Evolutionary conservation across 2,797 vertebrate species (phyloP).

Genomic region (Heteromormyrus szaboi): DNA sequence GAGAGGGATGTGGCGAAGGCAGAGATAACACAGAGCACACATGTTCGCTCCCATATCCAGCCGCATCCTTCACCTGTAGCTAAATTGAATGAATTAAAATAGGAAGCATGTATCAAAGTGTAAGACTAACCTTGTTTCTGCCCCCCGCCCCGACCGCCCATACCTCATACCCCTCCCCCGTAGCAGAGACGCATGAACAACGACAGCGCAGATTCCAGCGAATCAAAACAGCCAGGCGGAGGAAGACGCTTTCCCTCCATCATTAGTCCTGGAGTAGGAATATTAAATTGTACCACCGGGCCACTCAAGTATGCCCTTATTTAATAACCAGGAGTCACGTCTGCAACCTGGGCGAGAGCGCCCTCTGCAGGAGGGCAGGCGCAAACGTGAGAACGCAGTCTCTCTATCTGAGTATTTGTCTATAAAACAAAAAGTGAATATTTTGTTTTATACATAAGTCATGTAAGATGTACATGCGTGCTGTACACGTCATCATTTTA

Average conservation of each 20-base stretch:
- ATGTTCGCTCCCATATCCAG: conserved; percentile 35
- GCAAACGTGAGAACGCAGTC: neutral
- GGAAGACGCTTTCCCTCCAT: neutral
- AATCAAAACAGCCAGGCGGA: neutral
- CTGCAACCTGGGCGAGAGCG: neutral
- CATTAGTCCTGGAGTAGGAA: conserved; percentile 22
- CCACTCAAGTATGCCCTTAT: conserved; percentile 17
- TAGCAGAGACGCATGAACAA: conserved; percentile 10
- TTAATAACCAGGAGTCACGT: conserved; percentile 12
- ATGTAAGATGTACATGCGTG: neutral
- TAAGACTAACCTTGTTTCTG: conserved; percentile 40
- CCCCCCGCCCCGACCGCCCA: neutral
- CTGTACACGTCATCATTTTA: neutral
- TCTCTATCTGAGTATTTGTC: neutral
- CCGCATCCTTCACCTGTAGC: conserved; percentile 39
- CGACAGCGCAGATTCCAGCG: conserved; percentile 15
- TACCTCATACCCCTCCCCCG: neutral
- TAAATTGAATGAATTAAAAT: conserved; percentile 40
- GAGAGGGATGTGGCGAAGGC: conserved; percentile 18
- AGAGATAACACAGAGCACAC: conserved; percentile 31
- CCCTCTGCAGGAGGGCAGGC: conserved; percentile 12
- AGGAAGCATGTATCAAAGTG: conserved; percentile 42
- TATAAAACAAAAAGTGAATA: neutral
- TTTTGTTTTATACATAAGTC: neutral
- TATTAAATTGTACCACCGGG: conserved; percentile 24